A percentile compares a stretch with the other conserved stretches of the same genome.
Evolutionary conservation across 2,113 vertebrate genomes (phyloP).

Genomic region (Mirounga angustirostris): DNA sequence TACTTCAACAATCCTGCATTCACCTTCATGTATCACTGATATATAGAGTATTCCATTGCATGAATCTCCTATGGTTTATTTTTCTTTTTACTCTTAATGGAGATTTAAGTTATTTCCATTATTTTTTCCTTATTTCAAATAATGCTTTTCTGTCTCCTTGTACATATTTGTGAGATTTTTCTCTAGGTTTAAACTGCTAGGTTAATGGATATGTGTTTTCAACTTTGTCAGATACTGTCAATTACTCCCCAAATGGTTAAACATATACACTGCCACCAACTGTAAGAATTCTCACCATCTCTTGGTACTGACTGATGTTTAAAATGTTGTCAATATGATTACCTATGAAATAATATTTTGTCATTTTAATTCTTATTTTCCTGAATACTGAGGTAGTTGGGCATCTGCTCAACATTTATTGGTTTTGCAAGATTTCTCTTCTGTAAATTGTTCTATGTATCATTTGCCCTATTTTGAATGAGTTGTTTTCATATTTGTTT

Average conservation of each 20-base stretch:
- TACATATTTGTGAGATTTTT: not conserved
- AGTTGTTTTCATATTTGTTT: not conserved
- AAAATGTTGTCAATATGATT: not conserved
- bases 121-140: conserved; percentile 30
- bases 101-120: not conserved
- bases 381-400: not conserved
- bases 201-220: not conserved
- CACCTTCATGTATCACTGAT: not conserved
- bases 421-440: not conserved
- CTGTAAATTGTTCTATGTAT: not conserved
- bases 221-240: not conserved
- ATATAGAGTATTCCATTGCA: not conserved
- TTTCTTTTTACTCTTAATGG: not conserved
- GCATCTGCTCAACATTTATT: not conserved
- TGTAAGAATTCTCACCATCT: not conserved
- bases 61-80: not conserved
- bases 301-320: not conserved
- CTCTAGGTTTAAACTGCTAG: not conserved
- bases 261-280: not conserved
- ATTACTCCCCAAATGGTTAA: not conserved
- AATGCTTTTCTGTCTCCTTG: not conserved
- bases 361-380: conserved; percentile 18
- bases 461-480: not conserved
- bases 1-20: not conserved
- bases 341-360: not conserved